Percentiles rank a stretch among this genome's conserved stretches.
These are phyloP conservation scores for Hippocampus abdominalis DNA, from an alignment of 2,113 vertebrate species.

Conservation along the genomic window DNA sequence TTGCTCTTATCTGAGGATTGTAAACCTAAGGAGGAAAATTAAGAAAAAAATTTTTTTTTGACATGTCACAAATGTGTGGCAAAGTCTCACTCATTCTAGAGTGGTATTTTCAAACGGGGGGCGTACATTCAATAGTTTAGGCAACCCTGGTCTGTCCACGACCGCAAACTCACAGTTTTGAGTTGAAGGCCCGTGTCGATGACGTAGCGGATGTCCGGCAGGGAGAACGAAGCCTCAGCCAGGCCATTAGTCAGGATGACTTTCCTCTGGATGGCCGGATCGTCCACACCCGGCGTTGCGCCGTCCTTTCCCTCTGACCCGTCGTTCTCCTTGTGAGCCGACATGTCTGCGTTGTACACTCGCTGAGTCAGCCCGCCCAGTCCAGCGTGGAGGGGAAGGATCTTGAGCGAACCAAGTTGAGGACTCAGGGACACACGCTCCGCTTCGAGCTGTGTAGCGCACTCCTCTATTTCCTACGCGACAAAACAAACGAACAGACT, in stretches of 20 bases:
- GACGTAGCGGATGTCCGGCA: slow-evolving; percentile 78
- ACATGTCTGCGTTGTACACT: slow-evolving; percentile 65
- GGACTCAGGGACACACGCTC: slow-evolving; percentile 71
- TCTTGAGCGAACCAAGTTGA: slow-evolving; percentile 67
- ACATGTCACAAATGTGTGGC: not conserved
- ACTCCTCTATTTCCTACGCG: slow-evolving; percentile 75
- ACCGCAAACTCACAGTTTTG: slow-evolving; percentile 78
- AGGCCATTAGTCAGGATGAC: slow-evolving; percentile 81
- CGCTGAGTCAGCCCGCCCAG: slow-evolving; percentile 69
- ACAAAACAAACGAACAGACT: not conserved
- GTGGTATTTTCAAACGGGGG: too few species aligned
- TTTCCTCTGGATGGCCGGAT: slow-evolving; percentile 57
- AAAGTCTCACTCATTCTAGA: too few species aligned
- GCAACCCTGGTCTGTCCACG: not conserved
- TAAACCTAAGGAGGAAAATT: slow-evolving; percentile 77
- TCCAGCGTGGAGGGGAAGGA: slow-evolving; percentile 75
- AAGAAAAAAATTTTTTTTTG: not conserved
- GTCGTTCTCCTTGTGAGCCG: not conserved
- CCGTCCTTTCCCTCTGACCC: not conserved
- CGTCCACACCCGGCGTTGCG: slow-evolving; percentile 5
- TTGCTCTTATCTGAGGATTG: slow-evolving; percentile 86
- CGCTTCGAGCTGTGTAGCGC: slow-evolving; percentile 72
- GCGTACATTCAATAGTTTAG: too few species aligned
- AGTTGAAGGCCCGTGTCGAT: slow-evolving; percentile 88
- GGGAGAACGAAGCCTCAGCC: slow-evolving; percentile 86